Evolutionary conservation across 2,888 invertebrate species (phyloP).

Genomic region (Heteromurus nitidus): DNA sequence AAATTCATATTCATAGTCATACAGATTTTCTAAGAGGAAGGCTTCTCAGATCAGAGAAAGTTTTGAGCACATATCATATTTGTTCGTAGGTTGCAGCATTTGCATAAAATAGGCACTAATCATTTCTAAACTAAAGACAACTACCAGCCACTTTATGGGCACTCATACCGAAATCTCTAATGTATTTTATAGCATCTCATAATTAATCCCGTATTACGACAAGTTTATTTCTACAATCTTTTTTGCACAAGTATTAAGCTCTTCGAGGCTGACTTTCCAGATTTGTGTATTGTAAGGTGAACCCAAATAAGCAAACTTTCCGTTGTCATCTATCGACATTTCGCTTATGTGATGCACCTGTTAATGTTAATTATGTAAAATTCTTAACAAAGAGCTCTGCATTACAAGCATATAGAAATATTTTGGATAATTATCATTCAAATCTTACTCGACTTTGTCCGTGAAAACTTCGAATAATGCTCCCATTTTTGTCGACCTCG

Average conservation of each 20-base stretch:
- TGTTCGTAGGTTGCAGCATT: no score
- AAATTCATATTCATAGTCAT: no score
- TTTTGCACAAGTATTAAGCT: conserved; percentile 32
- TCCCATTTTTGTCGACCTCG: conserved; percentile 83
- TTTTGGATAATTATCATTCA: neutral
- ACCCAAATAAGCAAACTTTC: conserved; percentile 71
- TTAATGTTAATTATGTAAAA: neutral
- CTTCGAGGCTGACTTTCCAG: conserved; percentile 68
- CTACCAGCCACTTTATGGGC: no score
- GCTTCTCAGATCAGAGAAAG: no score
- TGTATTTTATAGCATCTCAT: no score
- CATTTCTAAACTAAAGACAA: no score
- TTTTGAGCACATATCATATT: no score
- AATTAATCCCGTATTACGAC: conserved; percentile 18
- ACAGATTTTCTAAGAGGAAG: no score
- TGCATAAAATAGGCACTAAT: no score
- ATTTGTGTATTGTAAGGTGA: conserved; percentile 72
- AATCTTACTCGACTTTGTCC: conserved; percentile 75
- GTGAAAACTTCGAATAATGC: conserved; percentile 83
- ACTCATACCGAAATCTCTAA: no score
- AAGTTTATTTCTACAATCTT: conserved; percentile 66
- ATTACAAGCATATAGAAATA: neutral
- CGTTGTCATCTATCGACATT: conserved; percentile 68
- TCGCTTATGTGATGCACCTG: conserved; percentile 72
- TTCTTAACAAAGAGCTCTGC: neutral